Evolutionary conservation across 2,888 invertebrate species (phyloP), one percentile per base, ranked within the genome.

Genomic region (Cephus pulcher): DNA sequence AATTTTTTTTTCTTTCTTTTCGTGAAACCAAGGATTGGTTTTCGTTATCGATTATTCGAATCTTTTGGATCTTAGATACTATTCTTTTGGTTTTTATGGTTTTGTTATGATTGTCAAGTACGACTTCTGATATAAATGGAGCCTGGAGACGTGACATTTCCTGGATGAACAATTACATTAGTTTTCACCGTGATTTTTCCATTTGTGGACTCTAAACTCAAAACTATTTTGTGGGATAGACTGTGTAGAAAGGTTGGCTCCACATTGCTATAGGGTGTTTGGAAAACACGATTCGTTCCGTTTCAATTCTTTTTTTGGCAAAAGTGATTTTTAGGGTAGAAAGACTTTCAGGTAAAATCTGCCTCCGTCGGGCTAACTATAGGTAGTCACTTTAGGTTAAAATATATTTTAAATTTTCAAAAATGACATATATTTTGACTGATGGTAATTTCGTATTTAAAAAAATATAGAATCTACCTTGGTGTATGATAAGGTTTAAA

Each of bases 231-330:
- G 76, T 74, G 76, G 69, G 33, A n/a, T 73, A 75, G 73, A 71
- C 80, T 77, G 70, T 80, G 82, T 84, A 77, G 80, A 79, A 86
- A 23, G 6, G 23, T 2, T 23, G 9, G 40, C 40, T 56, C 0
- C 40, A 15, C 9, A 9, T 23, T 56, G 23, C 40, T 56, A 56
- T 56, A 23, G 40, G 40, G 23, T 86, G 84, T 87, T 87, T 84
- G 83, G 79, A 80, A 88, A 87, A 84, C 85, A 83, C 84, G 83
- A 88, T 86, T 88, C 83, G 88, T 87, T 88, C 84, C 87, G 40
- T 56, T 6, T 56, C 40, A 56, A 56, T 56, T 56, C 23, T 56
- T 56, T 56, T 56, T 56, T 56, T 56, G 40, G 40, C 23, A 56
- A 56, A 56, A 56, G 40, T 56, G 40, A 37, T 37, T 15, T 56